Base-by-base conservation (phyloP, 2,888 invertebrate species). In the Drymonia ruficornis region DNA sequence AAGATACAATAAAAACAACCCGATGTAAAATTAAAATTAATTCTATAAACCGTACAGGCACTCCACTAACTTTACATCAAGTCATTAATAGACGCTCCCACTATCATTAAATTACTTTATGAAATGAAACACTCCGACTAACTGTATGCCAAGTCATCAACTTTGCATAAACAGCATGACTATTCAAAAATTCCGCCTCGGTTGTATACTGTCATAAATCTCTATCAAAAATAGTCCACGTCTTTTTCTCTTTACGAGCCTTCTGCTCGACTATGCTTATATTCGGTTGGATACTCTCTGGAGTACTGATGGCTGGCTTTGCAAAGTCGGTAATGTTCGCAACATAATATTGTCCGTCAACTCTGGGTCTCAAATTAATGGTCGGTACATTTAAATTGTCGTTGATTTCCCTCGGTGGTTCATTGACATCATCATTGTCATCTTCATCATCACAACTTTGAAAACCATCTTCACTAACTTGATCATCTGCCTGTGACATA, bases 221-320 rank as follows among this genome's bases (percentile, higher is more conserved):
- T 28, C 55, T 61, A 8, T 67, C 45, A 11, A 63, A 54, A 5
- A 42, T 0, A 43, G 45, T 63, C 72, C 70, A 71, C 7, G 68
- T 72, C 7, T 69, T 49, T 55, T 69, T 71, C 23, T 61, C 60
- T 49, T 64, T 31, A 52, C 56, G 63, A 19, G 72, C 63, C 29
- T 13, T 2, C 11, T 68, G 23, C 56, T 72, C 69, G 51, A 65
- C 61, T 12, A 74, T 66, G 50, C 61, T 62, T 56, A 53, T 8
- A 0, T 2, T 50, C 71, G 69, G 68, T 34, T 58, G 15, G 38
- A 59, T 19, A 19, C 7, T 51, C 11, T 71, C 23, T 23, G 49
- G 44, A 57, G 58, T 53, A 6, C 52, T 63, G 52, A 72, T 53
- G 16, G 69, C 73, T 50, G n/a, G n/a, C n/a, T n/a, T n/a, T n/a